Base-by-base conservation (phyloP, 2,888 invertebrate species). In the Thumatha senex region DNA sequence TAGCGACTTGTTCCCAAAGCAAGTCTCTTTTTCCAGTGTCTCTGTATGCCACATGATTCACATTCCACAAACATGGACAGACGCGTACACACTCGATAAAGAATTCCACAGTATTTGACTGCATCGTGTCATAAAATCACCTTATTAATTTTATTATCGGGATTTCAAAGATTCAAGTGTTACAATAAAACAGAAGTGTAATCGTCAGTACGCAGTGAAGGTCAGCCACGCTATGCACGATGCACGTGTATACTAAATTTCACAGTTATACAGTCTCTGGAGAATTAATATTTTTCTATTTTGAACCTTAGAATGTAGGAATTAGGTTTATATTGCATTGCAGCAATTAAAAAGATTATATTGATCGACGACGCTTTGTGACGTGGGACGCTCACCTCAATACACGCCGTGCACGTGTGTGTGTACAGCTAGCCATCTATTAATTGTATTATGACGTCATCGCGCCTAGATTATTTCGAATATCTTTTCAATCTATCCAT, bases 21-120 rank as follows among this genome's bases (percentile, higher is more conserved):
- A 15, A 1, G 12, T 54, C 47, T 38, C 53, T 55, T n/a, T 14
- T 43, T 1, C 7, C 13, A 1, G 30, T 9, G 44, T 58, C 53
- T 40, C 52, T 43, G 33, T 55, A 58, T 10, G 43, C 14, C 13
- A 55, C 39, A 14, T 49, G 42, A 13, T 43, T 40, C 10, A 15
- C 24, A 35, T 58, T 50, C 58, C 58, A 55, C 35, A 58, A 50
- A 53, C 40, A 57, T 40, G 46, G 51, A 43, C 1, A 42, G 38
- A 31, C 51, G 35, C 18, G 53, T 10, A 49, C 49, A 36, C 46
- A 49, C 11, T 46, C 39, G 8, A 54, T 54, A 35, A 53, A 53
- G 35, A 30, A 46, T 24, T 70, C 54, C 50, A 63, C 30, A 9
- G 43, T 43, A 24, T 24, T 40, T 14, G 29, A 14, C 31, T 41